Evolutionary conservation across 1,140 invertebrate genomes (phyloP), one percentile per base, ranked within the genome.

Genomic region (Steinernema feltiae): DNA sequence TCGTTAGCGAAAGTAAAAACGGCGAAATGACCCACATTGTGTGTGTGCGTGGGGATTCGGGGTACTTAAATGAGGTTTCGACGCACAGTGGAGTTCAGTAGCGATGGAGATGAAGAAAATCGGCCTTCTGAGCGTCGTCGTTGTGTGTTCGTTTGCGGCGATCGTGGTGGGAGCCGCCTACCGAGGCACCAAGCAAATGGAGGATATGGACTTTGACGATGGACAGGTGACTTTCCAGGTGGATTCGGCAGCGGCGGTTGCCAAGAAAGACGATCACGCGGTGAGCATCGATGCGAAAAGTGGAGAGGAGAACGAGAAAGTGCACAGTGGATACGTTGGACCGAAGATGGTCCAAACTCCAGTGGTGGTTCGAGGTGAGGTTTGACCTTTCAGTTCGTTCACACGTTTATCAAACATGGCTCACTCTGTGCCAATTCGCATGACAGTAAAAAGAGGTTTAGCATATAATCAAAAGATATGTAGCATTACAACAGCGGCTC

Each of bases 1-100:
- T 63, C 53, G 53, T 63, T 63, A 63, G 53, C 53, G 12, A 63
- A 63, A 63, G 53, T 63, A 63, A 63, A 63, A 63, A 63, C 7
- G 3, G 35, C 35, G 35, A 3, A 21, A 63, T 63, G 53, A 63
- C 53, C 53, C 53, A 63, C 7, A n/a, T 63, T 63, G 24, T 12
- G 24, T 27, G 7, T 63, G 24, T 7, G 53, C 15, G 53, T 3
- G 12, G 15, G 53, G 53, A n/a, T n/a, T n/a, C n/a, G n/a, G n/a
- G n/a, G n/a, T n/a, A n/a, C n/a, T n/a, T n/a, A n/a, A n/a, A n/a
- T n/a, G n/a, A n/a, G n/a, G n/a, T n/a, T n/a, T n/a, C n/a, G n/a
- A n/a, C n/a, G n/a, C n/a, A n/a, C n/a, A 7, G 35, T 41, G 35
- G 35, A 41, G 7, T 41, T 41, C 35, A 7, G n/a, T n/a, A 46